Evolutionary conservation across 2,113 vertebrate species (phyloP), one percentile per base, ranked within the genome.

Genomic region (Crotophaga sulcirostris): DNA sequence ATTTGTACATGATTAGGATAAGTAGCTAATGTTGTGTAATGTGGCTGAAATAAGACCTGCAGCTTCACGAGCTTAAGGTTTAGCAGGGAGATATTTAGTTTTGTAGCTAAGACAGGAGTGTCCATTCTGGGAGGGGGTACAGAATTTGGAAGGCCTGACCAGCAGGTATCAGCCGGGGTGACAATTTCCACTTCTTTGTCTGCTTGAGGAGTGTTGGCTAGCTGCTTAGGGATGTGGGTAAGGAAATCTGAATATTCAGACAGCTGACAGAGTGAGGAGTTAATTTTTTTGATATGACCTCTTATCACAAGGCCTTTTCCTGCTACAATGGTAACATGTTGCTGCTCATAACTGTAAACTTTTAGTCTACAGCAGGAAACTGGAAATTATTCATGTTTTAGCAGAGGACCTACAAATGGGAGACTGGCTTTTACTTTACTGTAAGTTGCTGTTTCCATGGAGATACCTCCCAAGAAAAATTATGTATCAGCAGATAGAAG

Each of bases 1-100:
- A 3, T 56, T 45, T 1, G 1, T 47, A 44, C 2, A 0, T 12
- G 31, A 16, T 13, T 74, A 31, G 8, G 54, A 3, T 31, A 31
- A 40, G 49, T 45, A 52, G 13, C 20, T 64, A 49, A 23, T 34
- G 10, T 34, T 56, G 14, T 72, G 42, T 73, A 52, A 52, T 7
- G 47, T 0, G 0, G 16, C 18, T 62, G 68, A 92, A 54, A 38
- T 10, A 76, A 33, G 45, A 55, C 54, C 34, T 56, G 36, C 47
- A 72, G n/a, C 55, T 85, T 58, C n/a, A 13, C 62, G 45, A 33
- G 64, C 20, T 34, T 56, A 62, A 56, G 25, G 21, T 73, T 51
- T 74, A 68, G 7, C 29, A 45, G 24, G 31, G 29, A 51, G 40
- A 10, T 23, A 6, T 44, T 51, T 51, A 13, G 13, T 60, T 80